Evolutionary conservation across 2,888 invertebrate genomes (phyloP).

Genomic region (Melieria picta): DNA sequence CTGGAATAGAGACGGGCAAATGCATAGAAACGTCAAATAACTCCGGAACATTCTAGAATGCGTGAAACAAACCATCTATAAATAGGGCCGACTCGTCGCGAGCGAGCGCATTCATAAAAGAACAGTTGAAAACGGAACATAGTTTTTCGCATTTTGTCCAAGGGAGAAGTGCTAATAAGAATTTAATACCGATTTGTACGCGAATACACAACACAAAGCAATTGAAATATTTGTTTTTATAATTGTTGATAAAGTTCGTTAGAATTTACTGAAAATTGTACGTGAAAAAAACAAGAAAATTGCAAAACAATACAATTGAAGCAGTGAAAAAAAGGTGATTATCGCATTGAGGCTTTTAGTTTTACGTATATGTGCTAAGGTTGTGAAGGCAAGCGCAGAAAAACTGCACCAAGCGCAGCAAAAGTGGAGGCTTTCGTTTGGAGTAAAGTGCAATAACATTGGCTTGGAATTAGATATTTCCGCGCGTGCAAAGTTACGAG

Average conservation of each 20-base stretch:
- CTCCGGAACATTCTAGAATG: conserved; percentile 46
- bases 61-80: conserved; percentile 41
- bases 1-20: conserved; percentile 21
- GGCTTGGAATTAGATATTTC: too few relatives aligned
- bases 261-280: conserved; percentile 23
- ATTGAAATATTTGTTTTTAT: neutral
- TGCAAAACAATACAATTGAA: conserved; percentile 2
- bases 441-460: neutral
- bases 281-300: conserved; percentile 14
- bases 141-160: neutral
- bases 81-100: conserved; percentile 39
- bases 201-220: neutral
- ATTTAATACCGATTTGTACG: neutral
- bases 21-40: conserved; percentile 38
- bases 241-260: conserved; percentile 14
- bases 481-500: conserved; percentile 19
- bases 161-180: neutral
- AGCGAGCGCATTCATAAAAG: conserved; percentile 34
- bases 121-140: conserved; percentile 35
- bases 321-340: conserved; percentile 15
- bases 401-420: neutral
- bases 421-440: neutral
- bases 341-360: neutral
- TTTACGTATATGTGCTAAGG: neutral
- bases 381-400: neutral